A percentile compares a stretch with the other conserved stretches of the same genome.
Conservation (phyloP, 2,113 vertebrate species). For the Cricetomys ansorgei region DNA sequence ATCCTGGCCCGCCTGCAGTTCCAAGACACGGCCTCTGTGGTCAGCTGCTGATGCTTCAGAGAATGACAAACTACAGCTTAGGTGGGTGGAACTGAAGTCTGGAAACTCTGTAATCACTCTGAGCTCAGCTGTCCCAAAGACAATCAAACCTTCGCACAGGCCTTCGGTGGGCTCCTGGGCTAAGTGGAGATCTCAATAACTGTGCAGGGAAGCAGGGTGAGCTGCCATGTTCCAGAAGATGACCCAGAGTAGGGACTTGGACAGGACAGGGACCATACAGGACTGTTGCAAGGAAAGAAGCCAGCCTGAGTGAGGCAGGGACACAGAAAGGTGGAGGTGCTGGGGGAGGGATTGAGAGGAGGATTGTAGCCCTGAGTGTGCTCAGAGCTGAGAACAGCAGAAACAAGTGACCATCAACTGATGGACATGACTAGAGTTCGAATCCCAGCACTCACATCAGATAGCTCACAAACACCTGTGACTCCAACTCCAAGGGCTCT, state of each 20-base stretch:
- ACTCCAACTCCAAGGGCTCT: neutral
- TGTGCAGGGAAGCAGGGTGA: neutral
- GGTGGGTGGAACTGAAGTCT: neutral
- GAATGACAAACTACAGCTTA: neutral
- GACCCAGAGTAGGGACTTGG: neutral
- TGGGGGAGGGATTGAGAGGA: neutral
- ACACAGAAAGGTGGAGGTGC: neutral
- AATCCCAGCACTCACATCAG: neutral
- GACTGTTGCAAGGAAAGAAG: neutral
- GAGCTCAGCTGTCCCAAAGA: neutral
- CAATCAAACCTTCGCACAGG: accelerated
- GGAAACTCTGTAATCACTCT: neutral
- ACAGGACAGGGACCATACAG: neutral
- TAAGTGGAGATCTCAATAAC: no score
- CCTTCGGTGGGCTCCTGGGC: accelerated
- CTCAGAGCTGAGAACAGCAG: neutral
- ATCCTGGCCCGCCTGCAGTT: neutral
- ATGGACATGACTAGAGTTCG: neutral
- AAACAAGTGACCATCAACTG: neutral
- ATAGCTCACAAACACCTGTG: neutral
- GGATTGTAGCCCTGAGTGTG: neutral
- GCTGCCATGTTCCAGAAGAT: accelerated
- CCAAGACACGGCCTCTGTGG: neutral
- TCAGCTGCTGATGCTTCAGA: neutral
- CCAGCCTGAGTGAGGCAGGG: accelerated